These are phyloP conservation scores for Crocidura indochinensis DNA, from an alignment of 2,797 vertebrate species.

Conservation along the genomic window DNA sequence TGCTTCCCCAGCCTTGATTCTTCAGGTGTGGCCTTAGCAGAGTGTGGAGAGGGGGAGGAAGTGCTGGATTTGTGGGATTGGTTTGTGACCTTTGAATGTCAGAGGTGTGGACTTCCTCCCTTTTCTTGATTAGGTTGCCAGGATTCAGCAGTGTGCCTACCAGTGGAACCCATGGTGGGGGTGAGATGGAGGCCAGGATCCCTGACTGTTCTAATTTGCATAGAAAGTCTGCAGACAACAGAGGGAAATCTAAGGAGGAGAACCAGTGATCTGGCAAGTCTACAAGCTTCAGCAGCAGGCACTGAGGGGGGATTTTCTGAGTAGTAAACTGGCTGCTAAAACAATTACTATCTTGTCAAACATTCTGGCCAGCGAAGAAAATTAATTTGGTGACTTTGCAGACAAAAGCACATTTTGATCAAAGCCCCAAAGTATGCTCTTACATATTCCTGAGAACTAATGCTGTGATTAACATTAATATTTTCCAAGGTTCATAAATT, in stretches of 20 bases:
- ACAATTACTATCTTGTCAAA: constrained; percentile 81
- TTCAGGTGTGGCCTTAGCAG: not conserved
- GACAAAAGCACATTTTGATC: constrained; percentile 81
- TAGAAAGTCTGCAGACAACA: not conserved
- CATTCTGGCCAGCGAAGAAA: constrained; percentile 74
- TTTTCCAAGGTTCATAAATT: constrained; percentile 78
- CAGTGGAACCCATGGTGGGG: accelerated
- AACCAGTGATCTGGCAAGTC: not conserved
- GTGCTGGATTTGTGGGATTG: not conserved
- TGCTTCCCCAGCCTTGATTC: not conserved
- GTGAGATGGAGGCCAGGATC: not conserved
- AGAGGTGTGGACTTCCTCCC: not conserved
- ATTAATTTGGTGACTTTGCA: constrained; percentile 76
- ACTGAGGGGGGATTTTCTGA: constrained; percentile 70
- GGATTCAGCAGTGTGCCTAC: not conserved
- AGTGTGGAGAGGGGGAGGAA: no score
- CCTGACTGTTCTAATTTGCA: not conserved
- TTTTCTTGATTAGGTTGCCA: not conserved
- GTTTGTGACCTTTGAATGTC: not conserved
- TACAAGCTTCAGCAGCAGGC: constrained; percentile 35
- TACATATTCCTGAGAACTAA: constrained; percentile 76
- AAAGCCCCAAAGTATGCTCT: constrained; percentile 65
- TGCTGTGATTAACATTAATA: constrained; percentile 79
- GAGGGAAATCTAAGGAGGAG: constrained; percentile 1
- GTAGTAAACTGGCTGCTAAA: constrained; percentile 21